Base-by-base conservation (phyloP, 2,113 vertebrate genomes). In the Gobio gobio region DNA sequence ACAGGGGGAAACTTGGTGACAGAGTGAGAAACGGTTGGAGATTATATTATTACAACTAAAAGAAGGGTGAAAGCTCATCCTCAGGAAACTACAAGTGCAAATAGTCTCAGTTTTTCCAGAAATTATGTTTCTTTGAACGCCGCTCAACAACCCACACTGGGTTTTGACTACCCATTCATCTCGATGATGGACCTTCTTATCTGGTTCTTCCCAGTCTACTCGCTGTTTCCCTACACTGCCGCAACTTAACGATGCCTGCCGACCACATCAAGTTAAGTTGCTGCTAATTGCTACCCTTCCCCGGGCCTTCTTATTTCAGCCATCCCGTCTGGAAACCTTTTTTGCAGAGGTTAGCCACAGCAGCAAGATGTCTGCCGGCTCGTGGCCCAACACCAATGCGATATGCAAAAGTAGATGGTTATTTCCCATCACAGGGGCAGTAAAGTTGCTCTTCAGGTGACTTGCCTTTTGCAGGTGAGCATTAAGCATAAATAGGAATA, bases 151-250 rank as follows among this genome's bases (percentile, higher is more conserved):
- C 26, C 85, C 66, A 73, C 77, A 20, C 40, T 56, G 80, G 87
- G 85, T 89, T 91, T 91, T 90, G 90, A 89, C 84, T 88, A 54
- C 87, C 87, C 87, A 91, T 93, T 93, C 86, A 91, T 94, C 91
- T 92, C 91, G 81, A 91, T 75, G 86, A 92, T 90, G 83, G 88
- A 88, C 89, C 90, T 92, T 90, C 91, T 92, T 93, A 93, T 93
- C 91, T 93, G 88, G 58, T 85, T 87, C 68, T 86, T 88, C 89
- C 88, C 78, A 83, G 87, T 91, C 90, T 88, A 90, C 90, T 91
- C 82, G 26, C 88, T 85, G 88, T 89, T 93, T 92, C 90, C 91
- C 87, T 90, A 89, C 90, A 54, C 79, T 85, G 85, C 93, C 92
- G 33, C 93, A 92, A 88, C 86, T 87, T 91, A 89, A 92, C 89